These are phyloP conservation scores for Melanitta fusca DNA, from an alignment of 2,797 vertebrate genomes.

Conservation along the genomic window DNA sequence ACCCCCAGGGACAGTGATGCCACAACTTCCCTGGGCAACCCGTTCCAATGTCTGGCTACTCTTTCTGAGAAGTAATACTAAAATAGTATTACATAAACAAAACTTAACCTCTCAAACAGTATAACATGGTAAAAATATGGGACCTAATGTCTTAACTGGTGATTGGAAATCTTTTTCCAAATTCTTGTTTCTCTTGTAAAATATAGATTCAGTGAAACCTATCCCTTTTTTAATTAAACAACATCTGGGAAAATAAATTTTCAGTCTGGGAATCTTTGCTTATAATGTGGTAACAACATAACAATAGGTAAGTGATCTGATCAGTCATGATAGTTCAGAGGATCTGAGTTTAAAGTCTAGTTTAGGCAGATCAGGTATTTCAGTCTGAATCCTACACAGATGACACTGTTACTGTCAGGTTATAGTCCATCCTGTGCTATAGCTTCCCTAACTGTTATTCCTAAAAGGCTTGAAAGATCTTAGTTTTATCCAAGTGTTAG, in stretches of 20 bases:
- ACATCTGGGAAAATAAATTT: neutral
- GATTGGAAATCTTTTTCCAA: neutral
- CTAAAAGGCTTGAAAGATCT: neutral
- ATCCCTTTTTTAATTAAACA: neutral
- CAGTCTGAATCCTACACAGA: neutral
- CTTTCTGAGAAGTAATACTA: neutral
- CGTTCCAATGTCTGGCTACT: too few relatives aligned
- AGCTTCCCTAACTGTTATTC: neutral
- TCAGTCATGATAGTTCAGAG: neutral
- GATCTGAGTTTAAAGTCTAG: neutral
- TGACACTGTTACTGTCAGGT: neutral
- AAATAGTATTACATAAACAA: neutral
- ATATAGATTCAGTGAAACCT: neutral
- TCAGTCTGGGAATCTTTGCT: neutral
- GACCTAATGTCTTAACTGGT: neutral
- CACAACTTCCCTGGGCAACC: too few relatives aligned
- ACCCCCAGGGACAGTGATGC: too few relatives aligned
- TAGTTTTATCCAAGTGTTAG: neutral
- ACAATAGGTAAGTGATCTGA: neutral
- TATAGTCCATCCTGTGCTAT: neutral
- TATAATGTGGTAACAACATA: neutral
- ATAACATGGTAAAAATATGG: neutral
- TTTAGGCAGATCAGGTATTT: neutral
- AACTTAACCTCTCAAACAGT: neutral
- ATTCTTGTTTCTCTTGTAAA: neutral